A percentile compares a stretch with the other conserved stretches of the same genome.
phyloP scores from a whole-genome alignment of 2,113 vertebrate genomes.

The Siniperca chuatsi region DNA sequence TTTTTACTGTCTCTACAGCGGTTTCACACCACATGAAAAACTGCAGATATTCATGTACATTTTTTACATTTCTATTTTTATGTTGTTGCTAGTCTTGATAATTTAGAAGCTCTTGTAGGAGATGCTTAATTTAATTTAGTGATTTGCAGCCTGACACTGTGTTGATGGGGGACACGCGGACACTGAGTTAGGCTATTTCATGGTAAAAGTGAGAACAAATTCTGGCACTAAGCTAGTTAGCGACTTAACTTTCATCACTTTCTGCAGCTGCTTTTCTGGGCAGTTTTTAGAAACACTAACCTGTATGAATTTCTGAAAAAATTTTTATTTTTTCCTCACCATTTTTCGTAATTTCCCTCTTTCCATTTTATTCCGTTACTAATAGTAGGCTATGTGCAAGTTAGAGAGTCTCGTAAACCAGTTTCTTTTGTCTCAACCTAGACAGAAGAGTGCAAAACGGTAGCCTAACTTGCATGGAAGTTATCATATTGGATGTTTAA shows the following conservation, averaged over 20 bases:
- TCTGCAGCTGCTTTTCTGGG: neutral
- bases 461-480: neutral
- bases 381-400: neutral
- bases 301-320: neutral
- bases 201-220: neutral
- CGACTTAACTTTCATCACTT: neutral
- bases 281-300: neutral
- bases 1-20: neutral
- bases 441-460: neutral
- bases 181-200: neutral
- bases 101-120: neutral
- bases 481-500: neutral
- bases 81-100: neutral
- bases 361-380: neutral
- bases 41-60: neutral
- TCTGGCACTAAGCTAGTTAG: neutral
- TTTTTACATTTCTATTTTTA: fast-evolving
- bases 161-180: neutral
- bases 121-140: neutral
- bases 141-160: neutral
- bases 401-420: neutral
- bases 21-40: neutral
- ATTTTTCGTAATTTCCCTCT: neutral
- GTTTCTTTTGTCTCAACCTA: neutral
- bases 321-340: neutral